Base-by-base conservation (phyloP, 1,140 invertebrate species). In the Drosophila sturtevanti region DNA sequence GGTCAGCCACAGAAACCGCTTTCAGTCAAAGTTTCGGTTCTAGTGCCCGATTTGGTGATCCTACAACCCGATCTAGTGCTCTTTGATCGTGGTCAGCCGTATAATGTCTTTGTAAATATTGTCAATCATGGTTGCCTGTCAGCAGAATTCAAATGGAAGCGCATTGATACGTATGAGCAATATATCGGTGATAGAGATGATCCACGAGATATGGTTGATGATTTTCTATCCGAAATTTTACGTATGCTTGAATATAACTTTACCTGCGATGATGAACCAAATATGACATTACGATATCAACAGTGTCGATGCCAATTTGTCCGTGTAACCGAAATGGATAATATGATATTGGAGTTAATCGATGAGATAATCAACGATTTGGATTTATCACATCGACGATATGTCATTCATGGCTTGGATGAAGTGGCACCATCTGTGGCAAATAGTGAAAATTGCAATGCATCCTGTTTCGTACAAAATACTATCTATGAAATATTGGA, bases 351-450 rank as follows among this genome's bases (percentile, higher is more conserved):
- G 14, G 72, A 85, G 1, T 82, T 91, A 12, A 16, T 91, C 1
- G 75, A 91, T n/a, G 90, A 91, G 35, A 58, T 91, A 0, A 72
- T 91, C 14, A 72, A 71, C 59, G 84, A 91, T 0, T 60, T 91
- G 11, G 90, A 91, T 14, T 58, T 91, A 0, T 21, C 4, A 0
- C 71, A 79, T 44, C 71, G 71, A 0, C 90, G 90, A 14, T 56
- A 77, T 14, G 44, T 71, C 0, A 72, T 70, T 7, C 54, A 10
- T 3, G 35, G 18, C 12, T 27, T 63, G 4, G 22, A 70, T 2
- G 38, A 44, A 0, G 22, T 31, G 0, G 3, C 38, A 0, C 6
- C 27, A 0, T 12, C 7, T 0, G n/a, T 63, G 0, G 44, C 64
- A 4, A 52, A 82, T 4, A 51, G 66, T 3, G 76, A 79, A 5